Base-by-base conservation (phyloP, 2,888 invertebrate genomes). In the Synergus itoensis region DNA sequence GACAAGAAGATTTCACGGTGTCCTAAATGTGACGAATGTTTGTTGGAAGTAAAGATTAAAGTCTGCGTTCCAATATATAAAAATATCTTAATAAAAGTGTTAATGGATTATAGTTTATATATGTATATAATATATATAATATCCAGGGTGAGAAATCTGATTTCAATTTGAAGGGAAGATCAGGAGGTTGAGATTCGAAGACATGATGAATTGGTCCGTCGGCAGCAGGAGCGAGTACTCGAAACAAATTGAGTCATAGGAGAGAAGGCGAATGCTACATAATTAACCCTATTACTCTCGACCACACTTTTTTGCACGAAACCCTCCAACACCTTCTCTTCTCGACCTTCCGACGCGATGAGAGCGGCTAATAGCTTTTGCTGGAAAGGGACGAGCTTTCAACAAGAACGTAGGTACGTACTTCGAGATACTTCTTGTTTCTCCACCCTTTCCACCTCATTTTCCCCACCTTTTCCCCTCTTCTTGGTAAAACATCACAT, bases 401-500 rank as follows among this genome's bases (percentile, higher is more conserved):
- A 69, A 69, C 48, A 48, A 69, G 69, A 69, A 69, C 69, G 28
- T 67, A 45, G 45, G 45, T 48, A 69, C 21, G 28, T 69, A 67
- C 67, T 45, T 45, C 9, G 43, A 43, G 14, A 21, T 69, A 7
- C 45, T 82, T 77, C 67, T 82, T 80, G 75, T 78, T 77, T 77
- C 77, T 40, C 63, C 48, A 41, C 43, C 36, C 45, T 78, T 57
- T 41, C 4, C 18, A 21, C 60, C 41, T 67, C 18, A 57, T 76
- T 63, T 36, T 65, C 48, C 36, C 36, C 65, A n/a, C 48, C 40
- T 78, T 78, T 78, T 69, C 28, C 60, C 57, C 16, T 57, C 67
- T 76, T 79, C 60, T 3, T 60, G 62, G 28, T 57, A 69, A 69
- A 69, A 48, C 48, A 69, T 36, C 16, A 18, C 48, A 69, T 45